Conservation (phyloP, 2,888 invertebrate genomes). For the Ceramica pisi region DNA sequence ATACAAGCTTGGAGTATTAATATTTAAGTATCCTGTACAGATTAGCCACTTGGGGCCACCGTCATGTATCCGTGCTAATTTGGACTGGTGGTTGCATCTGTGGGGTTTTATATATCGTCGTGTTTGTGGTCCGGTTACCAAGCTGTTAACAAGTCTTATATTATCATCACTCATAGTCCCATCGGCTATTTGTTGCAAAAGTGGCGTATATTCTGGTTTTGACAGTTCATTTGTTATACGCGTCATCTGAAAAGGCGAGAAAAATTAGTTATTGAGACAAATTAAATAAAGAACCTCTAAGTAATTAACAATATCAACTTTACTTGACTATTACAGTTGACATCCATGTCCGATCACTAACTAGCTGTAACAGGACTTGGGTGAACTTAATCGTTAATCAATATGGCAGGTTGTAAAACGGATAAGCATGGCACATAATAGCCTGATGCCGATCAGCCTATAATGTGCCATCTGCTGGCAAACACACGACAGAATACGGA, state of each 20-base stretch:
- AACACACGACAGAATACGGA: background rate
- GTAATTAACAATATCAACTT: too few relatives aligned
- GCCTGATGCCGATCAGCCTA: too few relatives aligned
- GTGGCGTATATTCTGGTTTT: slow-evolving; percentile 82
- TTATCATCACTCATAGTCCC: slow-evolving; percentile 77
- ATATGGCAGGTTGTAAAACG: background rate
- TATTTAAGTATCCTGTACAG: slow-evolving; percentile 86
- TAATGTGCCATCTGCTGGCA: background rate
- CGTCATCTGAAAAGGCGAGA: slow-evolving; percentile 78
- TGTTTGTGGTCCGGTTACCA: slow-evolving; percentile 81
- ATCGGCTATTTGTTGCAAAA: slow-evolving; percentile 82
- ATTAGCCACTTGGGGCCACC: slow-evolving; percentile 87
- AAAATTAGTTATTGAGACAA: background rate
- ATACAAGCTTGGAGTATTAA: slow-evolving; percentile 85
- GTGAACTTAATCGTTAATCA: background rate
- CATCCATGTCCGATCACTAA: too few relatives aligned
- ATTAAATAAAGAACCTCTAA: background rate
- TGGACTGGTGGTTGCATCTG: slow-evolving; percentile 86
- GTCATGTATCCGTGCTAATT: slow-evolving; percentile 80
- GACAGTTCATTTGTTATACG: slow-evolving; percentile 83
- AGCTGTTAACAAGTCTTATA: slow-evolving; percentile 77
- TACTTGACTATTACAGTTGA: too few relatives aligned
- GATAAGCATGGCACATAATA: background rate
- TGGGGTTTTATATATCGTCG: slow-evolving; percentile 88
- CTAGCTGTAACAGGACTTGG: background rate